A percentile compares a stretch with the other conserved stretches of the same genome.
Evolutionary conservation across 1,140 invertebrate genomes (phyloP).

Genomic region (Pseudomyrmex dendroicus): DNA sequence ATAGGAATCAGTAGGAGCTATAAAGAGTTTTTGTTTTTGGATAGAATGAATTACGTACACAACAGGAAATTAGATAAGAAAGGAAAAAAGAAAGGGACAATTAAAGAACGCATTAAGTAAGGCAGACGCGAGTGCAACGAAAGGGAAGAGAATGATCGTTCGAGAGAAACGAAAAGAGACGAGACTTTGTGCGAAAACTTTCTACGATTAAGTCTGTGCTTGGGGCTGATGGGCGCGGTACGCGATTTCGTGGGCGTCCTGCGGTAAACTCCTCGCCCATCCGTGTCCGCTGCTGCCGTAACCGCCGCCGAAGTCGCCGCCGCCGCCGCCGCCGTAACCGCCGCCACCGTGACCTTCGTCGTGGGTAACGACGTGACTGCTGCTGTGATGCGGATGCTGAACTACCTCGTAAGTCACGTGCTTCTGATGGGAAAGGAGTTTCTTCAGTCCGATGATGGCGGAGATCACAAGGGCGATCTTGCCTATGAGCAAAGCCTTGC

Average conservation of each 20-base stretch:
- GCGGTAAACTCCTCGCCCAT: conserved; percentile 88
- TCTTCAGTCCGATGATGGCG: conserved; percentile 93
- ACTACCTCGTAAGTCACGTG: conserved; percentile 94
- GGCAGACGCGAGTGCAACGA: conserved; percentile 25
- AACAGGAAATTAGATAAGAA: background rate
- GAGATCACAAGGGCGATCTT: conserved; percentile 93
- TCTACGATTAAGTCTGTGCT: conserved; percentile 71
- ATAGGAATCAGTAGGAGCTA: background rate
- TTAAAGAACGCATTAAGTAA: background rate
- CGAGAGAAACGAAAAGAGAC: conserved; percentile 57
- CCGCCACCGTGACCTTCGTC: conserved; percentile 87
- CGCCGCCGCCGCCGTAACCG: conserved; percentile 84
- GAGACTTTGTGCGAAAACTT: conserved; percentile 66
- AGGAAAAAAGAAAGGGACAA: background rate
- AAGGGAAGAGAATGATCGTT: conserved; percentile 41
- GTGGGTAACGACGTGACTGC: conserved; percentile 87
- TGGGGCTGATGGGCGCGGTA: conserved; percentile 89
- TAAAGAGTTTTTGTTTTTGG: background rate
- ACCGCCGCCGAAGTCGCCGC: conserved; percentile 86
- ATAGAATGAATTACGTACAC: conserved; percentile 7
- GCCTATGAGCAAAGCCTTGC: conserved; percentile 93
- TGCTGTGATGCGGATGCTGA: conserved; percentile 91
- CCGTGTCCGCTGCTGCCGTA: conserved; percentile 86
- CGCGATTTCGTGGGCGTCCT: conserved; percentile 90
- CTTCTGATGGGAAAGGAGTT: conserved; percentile 89